Evolutionary conservation across 2,797 vertebrate species (phyloP), one percentile per base, ranked within the genome.

Genomic region (Tinamus major): DNA sequence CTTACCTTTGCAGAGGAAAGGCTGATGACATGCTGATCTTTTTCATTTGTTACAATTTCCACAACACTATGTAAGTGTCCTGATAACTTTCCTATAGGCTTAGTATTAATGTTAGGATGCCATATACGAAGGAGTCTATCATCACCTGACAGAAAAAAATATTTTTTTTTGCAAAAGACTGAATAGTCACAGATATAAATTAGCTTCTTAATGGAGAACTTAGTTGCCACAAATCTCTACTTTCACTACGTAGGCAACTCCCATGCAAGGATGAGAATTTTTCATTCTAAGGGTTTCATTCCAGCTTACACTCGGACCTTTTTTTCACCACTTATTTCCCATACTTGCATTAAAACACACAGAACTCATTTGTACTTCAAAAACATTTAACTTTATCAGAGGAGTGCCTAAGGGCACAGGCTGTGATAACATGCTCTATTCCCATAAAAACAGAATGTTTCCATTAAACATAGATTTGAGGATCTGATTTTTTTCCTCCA

Each of bases 111-210:
- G 51, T 93, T 87, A 9, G 97, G 97, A 78, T 98, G 96, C 97
- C 98, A 98, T 71, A 98, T n/a, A 62, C 94, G 94, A 85, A 98
- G 96, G 20, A 98, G 71, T 93, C 96, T 98, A 62, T 98, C 97
- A 51, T 92, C 90, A 81, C 98, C 97, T 98, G 67, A 65, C 85
- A 90, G 68, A 48, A 87, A 90, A 81, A 63, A 67, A 51, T 21
- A 6, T 16, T 24, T 24, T 24, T 13, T 31, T 46, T 8, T 61
- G 21, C 71, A 41, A 80, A 82, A 83, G 49, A 65, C 3, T 14
- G 8, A 78, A 71, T 27, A 72, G 31, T 58, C 15, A 76, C 24
- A 49, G 20, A 6, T 69, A 41, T 26, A 81, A 87, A 72, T 61
- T 33, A 62, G 7, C 46, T 79, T 78, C 2, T 1, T 49, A 79